These are phyloP conservation scores for Meleagris gallopavo DNA, from an alignment of 2,113 vertebrate genomes.

Conservation along the genomic window DNA sequence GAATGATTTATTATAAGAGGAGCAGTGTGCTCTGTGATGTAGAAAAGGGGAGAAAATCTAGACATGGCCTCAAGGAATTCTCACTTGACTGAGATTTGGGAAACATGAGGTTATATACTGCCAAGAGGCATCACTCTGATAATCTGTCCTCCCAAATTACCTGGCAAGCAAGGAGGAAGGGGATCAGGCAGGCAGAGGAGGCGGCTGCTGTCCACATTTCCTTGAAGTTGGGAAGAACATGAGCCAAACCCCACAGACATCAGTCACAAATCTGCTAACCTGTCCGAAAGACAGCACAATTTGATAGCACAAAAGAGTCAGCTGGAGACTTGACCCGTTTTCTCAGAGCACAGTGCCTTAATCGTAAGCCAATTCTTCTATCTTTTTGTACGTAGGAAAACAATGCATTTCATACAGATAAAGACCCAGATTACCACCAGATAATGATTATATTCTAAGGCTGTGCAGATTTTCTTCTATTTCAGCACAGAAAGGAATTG, in stretches of 20 bases:
- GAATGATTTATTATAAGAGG: constrained; percentile 16
- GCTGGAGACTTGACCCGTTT: background rate
- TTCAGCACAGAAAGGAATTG: constrained; percentile 11
- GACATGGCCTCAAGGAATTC: background rate
- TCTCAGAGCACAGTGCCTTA: background rate
- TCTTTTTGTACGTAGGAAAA: background rate
- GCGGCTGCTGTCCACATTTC: background rate
- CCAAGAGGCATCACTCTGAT: background rate
- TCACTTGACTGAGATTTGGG: background rate
- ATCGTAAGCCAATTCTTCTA: background rate
- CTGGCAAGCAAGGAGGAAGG: background rate
- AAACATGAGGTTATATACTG: background rate
- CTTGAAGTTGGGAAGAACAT: background rate
- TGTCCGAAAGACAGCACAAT: background rate
- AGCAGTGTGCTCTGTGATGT: background rate
- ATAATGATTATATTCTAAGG: background rate
- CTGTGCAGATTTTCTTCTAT: background rate
- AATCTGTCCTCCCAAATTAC: background rate
- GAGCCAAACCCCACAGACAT: background rate
- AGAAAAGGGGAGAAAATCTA: background rate
- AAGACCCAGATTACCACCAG: background rate
- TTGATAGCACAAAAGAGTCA: background rate
- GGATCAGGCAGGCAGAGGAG: background rate
- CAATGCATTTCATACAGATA: background rate
- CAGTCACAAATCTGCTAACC: background rate